Base-by-base conservation (phyloP, 2,797 vertebrate species). In the Hypotaenidia okinawae region DNA sequence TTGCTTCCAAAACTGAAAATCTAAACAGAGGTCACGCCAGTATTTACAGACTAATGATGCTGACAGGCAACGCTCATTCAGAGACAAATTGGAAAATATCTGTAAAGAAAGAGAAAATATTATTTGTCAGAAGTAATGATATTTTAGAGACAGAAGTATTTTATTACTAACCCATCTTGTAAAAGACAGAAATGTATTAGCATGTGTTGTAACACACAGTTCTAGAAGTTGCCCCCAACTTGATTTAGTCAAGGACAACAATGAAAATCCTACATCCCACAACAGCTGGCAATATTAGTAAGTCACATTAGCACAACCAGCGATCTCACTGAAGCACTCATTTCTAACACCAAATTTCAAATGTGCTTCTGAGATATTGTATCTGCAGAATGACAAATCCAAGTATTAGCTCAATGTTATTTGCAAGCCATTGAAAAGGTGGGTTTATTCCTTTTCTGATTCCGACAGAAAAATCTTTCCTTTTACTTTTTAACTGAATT, bases 1-100 rank as follows among this genome's bases (percentile, higher is more conserved):
- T 96, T 99, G 99, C 97, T 99, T 99, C 99, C 99, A 99, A 98
- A 99, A 99, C 96, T 99, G 99, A 97, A 99, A 99, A 97, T 99
- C 99, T 97, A 99, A 98, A 97, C 99, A 99, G 92, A 99, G 99
- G 85, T 99, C 99, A 88, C 98, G 98, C 99, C 99, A 99, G 84
- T 99, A 99, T 97, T 99, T 99, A 98, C 99, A 99, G 89, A 99
- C 99, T 98, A 99, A 98, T 19, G 99, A 99, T 58, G 98, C 99
- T 94, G 98, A 98, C 92, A 99, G 98, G 97, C 99, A 99, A 72
- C 99, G 98, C 70, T 99, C 99, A 97, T 99, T 99, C 97, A 99
- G 97, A 32, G 99, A 99, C 96, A 99, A 97, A 96, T 99, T 99
- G 93, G 99, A 99, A 97, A 99, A 99, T 97, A 99, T 99, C 99